phyloP scores from a whole-genome alignment of 2,888 invertebrate genomes.

The Metallyticus violacea region DNA sequence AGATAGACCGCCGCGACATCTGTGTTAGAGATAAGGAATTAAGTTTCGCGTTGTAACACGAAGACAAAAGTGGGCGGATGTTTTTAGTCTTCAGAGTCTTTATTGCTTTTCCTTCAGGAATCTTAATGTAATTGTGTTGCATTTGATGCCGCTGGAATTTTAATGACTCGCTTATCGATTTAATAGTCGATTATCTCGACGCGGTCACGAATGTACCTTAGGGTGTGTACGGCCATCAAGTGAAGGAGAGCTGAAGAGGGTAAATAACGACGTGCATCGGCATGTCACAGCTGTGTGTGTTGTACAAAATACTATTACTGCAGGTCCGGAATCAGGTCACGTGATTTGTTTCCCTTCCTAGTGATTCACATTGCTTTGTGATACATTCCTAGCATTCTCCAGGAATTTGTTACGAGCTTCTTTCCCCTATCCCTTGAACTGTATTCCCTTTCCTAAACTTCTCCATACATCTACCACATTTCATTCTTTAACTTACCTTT shows the following conservation, averaged over 20 bases:
- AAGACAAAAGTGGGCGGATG: neutral
- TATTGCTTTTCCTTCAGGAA: neutral
- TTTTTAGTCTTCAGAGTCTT: neutral
- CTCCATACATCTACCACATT: too few species aligned
- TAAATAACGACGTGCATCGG: neutral
- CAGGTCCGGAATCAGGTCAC: neutral
- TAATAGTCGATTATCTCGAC: constrained; percentile 8
- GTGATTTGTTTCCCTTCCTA: too few species aligned
- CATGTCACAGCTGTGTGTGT: neutral
- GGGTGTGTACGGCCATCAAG: neutral
- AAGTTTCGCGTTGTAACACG: neutral
- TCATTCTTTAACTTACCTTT: too few species aligned
- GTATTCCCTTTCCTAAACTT: too few species aligned
- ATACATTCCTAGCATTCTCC: too few species aligned
- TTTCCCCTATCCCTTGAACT: too few species aligned
- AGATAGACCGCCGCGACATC: neutral
- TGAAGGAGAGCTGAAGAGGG: neutral
- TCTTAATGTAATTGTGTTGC: constrained; percentile 9
- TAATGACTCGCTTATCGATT: constrained; percentile 3
- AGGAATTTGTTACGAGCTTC: too few species aligned
- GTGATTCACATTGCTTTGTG: too few species aligned
- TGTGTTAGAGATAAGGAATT: neutral
- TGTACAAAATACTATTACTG: neutral
- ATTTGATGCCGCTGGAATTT: neutral
- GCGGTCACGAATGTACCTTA: neutral